Percentiles rank a stretch among this genome's conserved stretches.
These are phyloP conservation scores for Zaprionus lachaisei DNA, from an alignment of 1,140 invertebrate species.

Conservation along the genomic window DNA sequence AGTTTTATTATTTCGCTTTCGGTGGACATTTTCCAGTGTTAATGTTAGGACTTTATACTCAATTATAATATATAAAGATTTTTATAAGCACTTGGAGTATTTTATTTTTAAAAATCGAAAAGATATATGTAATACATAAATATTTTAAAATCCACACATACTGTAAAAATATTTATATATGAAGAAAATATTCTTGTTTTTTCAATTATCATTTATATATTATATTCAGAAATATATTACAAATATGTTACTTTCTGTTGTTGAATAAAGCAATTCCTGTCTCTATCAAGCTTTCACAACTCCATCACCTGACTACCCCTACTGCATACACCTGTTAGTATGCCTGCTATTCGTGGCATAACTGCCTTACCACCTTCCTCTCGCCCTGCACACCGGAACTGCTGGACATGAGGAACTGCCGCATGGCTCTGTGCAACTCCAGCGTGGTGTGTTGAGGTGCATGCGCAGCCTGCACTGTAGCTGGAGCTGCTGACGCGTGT, in stretches of 20 bases:
- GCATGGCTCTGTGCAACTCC: conserved; percentile 20
- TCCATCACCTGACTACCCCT: conserved; percentile 1
- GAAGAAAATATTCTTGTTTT: no score
- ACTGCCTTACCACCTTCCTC: not conserved
- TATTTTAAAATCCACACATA: no score
- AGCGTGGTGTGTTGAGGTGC: conserved; percentile 26
- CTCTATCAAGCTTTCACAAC: not conserved
- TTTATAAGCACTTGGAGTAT: no score
- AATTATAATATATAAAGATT: no score
- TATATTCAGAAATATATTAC: not conserved
- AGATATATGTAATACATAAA: not conserved
- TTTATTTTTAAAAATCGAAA: not conserved
- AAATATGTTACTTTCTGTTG: not conserved
- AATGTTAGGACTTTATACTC: no score
- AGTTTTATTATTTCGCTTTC: no score
- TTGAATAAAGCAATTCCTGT: not conserved
- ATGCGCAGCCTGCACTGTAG: conserved; percentile 33
- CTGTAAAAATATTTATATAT: no score
- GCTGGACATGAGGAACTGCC: conserved; percentile 26
- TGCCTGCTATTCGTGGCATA: conserved; percentile 29
- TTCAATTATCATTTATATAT: no score
- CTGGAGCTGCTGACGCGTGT: conserved; percentile 42
- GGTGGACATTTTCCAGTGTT: no score
- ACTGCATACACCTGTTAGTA: conserved; percentile 12
- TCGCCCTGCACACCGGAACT: conserved; percentile 9